Evolutionary conservation across 2,113 vertebrate genomes (phyloP), one percentile per base, ranked within the genome.

Genomic region (Chaetorhynchus papuensis): DNA sequence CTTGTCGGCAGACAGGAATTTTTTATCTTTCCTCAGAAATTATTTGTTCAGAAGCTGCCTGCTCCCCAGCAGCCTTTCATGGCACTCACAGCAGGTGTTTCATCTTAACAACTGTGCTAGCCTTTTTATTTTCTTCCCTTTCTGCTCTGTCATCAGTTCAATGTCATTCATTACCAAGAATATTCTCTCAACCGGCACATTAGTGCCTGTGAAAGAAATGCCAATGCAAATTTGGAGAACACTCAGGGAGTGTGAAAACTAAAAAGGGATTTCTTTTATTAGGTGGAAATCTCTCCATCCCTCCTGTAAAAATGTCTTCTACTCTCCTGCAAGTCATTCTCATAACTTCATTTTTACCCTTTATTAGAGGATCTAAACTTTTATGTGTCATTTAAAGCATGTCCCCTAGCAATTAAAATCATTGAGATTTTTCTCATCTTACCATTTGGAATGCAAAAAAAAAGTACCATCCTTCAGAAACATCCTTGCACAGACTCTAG

Each of bases 71-170:
- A 57, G 71, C 35, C 61, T 66, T 72, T 88, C 70, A 60, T 50
- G 23, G 52, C 54, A 59, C 39, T 71, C 63, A 14, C 90, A 95
- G 91, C 37, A 78, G 77, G 70, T 89, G 60, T 94, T 97, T 95
- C 66, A 89, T 81, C 76, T 95, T 86, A 95, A 87, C 66, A 66
- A 87, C 64, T 68, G 41, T 70, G 39, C 60, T 65, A 49, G 15
- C 19, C 53, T 85, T 89, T 93, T 90, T 74, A 59, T 72, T 93
- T 87, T 86, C 70, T 74, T 76, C 52, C 41, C 60, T 90, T 69
- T 47, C 69, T 86, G 74, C 79, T 94, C 87, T 59, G 45, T 96
- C 91, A 96, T 96, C 92, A 80, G 28, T 91, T 92, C 56, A 54
- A 37, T 91, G 87, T 69, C 64, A 30, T 89, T 90, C 84, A 90